Evolutionary conservation across 2,797 vertebrate genomes (phyloP), one percentile per base, ranked within the genome.

Genomic region (Paratrypauchen microcephalus): DNA sequence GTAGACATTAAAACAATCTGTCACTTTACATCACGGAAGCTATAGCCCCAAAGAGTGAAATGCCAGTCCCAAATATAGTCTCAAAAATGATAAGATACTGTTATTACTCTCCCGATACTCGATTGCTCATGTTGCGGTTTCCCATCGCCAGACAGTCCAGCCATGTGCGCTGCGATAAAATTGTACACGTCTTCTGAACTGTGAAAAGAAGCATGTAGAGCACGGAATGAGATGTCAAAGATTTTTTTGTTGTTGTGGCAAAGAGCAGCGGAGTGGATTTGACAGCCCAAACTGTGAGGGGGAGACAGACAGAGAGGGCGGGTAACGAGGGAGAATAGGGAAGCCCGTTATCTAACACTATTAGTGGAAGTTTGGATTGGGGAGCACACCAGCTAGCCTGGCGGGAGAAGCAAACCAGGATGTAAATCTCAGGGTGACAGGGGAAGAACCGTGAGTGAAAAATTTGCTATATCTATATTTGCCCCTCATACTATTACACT

Each of bases 241-340:
- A 52, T 5, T 16, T 19, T 55, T 71, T 67, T 65, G 60, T 54
- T 6, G 4, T 26, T 30, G 65, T 30, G 60, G 69, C 71, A 55
- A 72, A 67, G 73, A 77, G 62, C 50, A 74, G 80, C 39, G 71
- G 80, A 81, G 69, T 78, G 68, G 74, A 73, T 85, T 76, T 84
- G 82, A 83, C 87, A 86, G 75, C 74, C 57, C 23, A 47, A 64
- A 64, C 61, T 77, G 62, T 57, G 56, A 56, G 30, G 39, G 65
- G 60, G 54, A 47, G 24, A 36, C 7, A 41, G 65, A 23, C 16
- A 9, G 71, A 62, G 68, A 23, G 56, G 70, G 65, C n/a, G 23
- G 8, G 62, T 69, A 65, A 68, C 21, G 30, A 72, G 24, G 41
- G n/a, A 59, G 68, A 16, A 52, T 16, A 13, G 54, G 60, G 36